Percentiles rank a stretch among this genome's conserved stretches.
Conservation (phyloP, 2,113 vertebrate genomes). For the Gasterosteus aculeatus region DNA sequence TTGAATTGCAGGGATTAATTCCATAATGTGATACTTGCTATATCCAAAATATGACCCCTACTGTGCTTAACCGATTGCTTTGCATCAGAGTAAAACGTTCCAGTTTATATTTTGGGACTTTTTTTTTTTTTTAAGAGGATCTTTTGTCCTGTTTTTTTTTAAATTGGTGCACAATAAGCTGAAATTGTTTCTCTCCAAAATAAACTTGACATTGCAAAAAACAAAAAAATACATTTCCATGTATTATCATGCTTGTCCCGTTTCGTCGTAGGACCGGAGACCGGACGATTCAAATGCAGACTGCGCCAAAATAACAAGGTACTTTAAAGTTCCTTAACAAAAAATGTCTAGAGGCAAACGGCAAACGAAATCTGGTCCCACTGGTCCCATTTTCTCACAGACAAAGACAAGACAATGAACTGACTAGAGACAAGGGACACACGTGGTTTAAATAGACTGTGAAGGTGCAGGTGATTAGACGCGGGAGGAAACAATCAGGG, state of each 20-base stretch:
- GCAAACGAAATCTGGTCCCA: too few species aligned
- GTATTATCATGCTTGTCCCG: constrained; percentile 32
- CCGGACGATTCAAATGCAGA: too few species aligned
- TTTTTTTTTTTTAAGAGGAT: constrained; percentile 47
- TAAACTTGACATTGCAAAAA: constrained; percentile 28
- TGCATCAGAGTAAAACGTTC: constrained; percentile 32
- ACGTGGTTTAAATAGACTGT: too few species aligned
- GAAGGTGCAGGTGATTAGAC: too few species aligned
- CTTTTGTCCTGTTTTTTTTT: constrained; percentile 30
- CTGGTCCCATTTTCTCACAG: too few species aligned
- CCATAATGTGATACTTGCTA: constrained; percentile 47
- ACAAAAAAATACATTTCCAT: constrained; percentile 30
- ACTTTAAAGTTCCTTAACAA: too few species aligned
- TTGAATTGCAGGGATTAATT: constrained; percentile 62
- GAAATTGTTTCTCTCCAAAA: constrained; percentile 28
- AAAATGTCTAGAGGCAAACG: too few species aligned
- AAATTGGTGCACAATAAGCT: constrained; percentile 33
- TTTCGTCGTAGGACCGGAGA: too few species aligned
- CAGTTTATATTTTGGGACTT: constrained; percentile 34
- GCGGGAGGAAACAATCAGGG: too few species aligned
- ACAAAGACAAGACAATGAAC: too few species aligned
- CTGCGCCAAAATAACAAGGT: too few species aligned
- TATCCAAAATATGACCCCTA: constrained; percentile 47
- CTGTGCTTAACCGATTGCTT: constrained; percentile 42
- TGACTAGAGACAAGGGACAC: too few species aligned